Conservation (phyloP, 2,888 invertebrate genomes). For the Furcula furcula region DNA sequence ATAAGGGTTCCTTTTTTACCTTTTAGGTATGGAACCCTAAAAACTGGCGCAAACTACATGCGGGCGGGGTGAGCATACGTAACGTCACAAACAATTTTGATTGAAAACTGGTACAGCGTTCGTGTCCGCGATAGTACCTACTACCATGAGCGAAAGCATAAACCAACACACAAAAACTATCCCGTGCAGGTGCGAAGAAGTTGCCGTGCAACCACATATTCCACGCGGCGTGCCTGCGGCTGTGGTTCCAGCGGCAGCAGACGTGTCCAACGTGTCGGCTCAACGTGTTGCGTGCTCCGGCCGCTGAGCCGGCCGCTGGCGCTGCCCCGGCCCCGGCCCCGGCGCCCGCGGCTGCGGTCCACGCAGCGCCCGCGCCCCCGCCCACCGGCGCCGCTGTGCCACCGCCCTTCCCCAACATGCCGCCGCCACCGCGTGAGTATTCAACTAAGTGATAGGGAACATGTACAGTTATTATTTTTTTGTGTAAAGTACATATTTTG, state of each 20-base stretch:
- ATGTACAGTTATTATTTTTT: no score
- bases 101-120: no score
- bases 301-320: slow-evolving; percentile 44
- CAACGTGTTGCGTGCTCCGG: slow-evolving; percentile 86
- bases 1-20: no score
- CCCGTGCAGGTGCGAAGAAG: slow-evolving; percentile 91
- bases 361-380: slow-evolving; percentile 18
- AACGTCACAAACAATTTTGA: no score
- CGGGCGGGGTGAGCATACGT: no score
- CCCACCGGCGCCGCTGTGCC: slow-evolving; percentile 41
- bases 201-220: slow-evolving; percentile 99
- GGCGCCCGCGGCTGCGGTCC: slow-evolving; percentile 16
- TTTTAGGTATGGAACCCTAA: no score
- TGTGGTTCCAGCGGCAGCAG: slow-evolving; percentile 99
- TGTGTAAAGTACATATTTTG: no score
- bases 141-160: no score
- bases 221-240: slow-evolving; percentile 97
- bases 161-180: no score
- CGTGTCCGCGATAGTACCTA: no score
- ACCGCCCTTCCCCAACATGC: slow-evolving; percentile 63
- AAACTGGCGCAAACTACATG: no score
- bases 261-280: slow-evolving; percentile 99
- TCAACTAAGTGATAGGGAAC: slow-evolving; percentile 1
- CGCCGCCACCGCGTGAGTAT: slow-evolving; percentile 61
- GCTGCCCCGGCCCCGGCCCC: slow-evolving; percentile 27